These are phyloP conservation scores for Ctena decussata DNA, from an alignment of 2,888 invertebrate genomes.

Conservation along the genomic window DNA sequence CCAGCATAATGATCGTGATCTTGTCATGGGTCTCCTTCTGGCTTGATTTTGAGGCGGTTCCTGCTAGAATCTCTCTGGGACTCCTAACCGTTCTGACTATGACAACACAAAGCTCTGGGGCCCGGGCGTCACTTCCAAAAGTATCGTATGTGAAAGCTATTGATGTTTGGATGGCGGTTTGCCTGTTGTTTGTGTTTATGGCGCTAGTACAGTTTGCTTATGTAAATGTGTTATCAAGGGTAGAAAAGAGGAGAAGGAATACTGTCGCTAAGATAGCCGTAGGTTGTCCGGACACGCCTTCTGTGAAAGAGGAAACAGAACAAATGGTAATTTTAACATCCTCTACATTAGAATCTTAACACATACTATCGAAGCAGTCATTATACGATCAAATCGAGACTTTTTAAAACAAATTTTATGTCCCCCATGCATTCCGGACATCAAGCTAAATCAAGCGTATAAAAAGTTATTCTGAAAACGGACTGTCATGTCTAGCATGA, in stretches of 20 bases:
- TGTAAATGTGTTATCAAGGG: constrained; percentile 72
- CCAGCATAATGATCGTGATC: constrained; percentile 88
- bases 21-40: constrained; percentile 91
- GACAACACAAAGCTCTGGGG: constrained; percentile 81
- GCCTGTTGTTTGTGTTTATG: constrained; percentile 75
- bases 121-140: constrained; percentile 73
- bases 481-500: too few species aligned
- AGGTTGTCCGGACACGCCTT: background rate
- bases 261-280: background rate
- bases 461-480: too few species aligned
- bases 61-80: constrained; percentile 76
- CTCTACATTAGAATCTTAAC: too few species aligned
- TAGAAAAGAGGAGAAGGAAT: background rate
- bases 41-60: constrained; percentile 82
- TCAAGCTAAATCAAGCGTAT: too few species aligned
- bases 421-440: too few species aligned
- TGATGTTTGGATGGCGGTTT: constrained; percentile 78
- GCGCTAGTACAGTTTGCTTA: constrained; percentile 78
- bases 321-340: background rate
- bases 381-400: too few species aligned
- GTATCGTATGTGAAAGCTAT: constrained; percentile 80
- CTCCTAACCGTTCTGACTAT: constrained; percentile 80
- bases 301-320: background rate
- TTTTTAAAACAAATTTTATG: too few species aligned
- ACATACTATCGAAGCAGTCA: too few species aligned